phyloP scores from a whole-genome alignment of 2,113 vertebrate species.

The Sminthopsis crassicaudata region DNA sequence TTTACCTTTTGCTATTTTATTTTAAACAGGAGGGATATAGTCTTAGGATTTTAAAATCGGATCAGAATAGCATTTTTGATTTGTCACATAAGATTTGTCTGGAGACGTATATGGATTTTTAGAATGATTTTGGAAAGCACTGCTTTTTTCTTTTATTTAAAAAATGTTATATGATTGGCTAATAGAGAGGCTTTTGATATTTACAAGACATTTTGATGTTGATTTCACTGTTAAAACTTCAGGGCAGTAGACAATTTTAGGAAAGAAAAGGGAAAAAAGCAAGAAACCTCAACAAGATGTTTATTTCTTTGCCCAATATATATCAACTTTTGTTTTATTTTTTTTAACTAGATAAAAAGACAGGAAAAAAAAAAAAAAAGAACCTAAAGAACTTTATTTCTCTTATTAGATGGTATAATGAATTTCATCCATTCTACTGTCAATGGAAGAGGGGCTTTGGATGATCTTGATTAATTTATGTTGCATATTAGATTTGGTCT shows the following conservation, averaged over 20 bases:
- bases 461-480: not conserved
- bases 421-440: not conserved
- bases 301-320: not conserved
- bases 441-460: too few relatives aligned
- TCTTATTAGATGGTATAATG: not conserved
- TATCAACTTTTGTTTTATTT: fast-evolving
- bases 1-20: conserved; percentile 14
- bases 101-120: too few relatives aligned
- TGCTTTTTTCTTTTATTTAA: not conserved
- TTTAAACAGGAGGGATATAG: conserved; percentile 15
- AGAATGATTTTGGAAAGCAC: too few relatives aligned
- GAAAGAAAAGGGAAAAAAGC: not conserved
- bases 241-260: not conserved
- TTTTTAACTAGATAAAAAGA: conserved; percentile 2
- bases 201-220: not conserved
- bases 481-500: not conserved
- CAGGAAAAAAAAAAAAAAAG: not conserved
- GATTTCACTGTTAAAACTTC: not conserved
- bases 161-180: too few relatives aligned
- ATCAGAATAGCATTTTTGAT: fast-evolving
- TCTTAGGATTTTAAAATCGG: not conserved
- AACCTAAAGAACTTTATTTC: not conserved
- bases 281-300: not conserved
- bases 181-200: not conserved
- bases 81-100: too few relatives aligned